Base-by-base conservation (phyloP, 1,140 invertebrate species). In the Solenopsis fugax region DNA sequence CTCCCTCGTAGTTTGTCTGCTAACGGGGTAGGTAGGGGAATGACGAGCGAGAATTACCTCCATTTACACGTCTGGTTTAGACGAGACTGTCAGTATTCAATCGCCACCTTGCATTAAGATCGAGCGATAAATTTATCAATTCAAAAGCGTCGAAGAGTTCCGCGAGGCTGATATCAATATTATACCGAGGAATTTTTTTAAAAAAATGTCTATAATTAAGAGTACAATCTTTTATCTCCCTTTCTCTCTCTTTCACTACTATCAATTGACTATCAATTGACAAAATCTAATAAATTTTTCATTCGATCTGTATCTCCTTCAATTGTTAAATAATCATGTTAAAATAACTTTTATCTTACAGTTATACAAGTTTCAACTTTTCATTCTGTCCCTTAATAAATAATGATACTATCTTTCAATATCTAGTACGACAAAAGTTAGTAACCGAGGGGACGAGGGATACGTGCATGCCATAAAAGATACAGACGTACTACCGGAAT, bases 1-100 rank as follows among this genome's bases (percentile, higher is more conserved):
- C 90, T 91, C 87, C 89, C 87, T 85, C 75, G 91, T 88, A 92
- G 91, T 93, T 93, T 93, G 91, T 93, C 92, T 81, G 85, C 75
- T 87, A 85, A 72, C 72, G 86, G 89, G 80, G 75, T 82, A 56
- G 89, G 82, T 87, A 86, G 80, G 71, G 69, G 37, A 50, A 87
- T 73, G 77, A 76, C 80, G 76, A 85, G 72, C 88, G 24, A 62
- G 86, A 78, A 88, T 89, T 90, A 89, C 77, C 88, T 89, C 78
- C 85, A 86, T 90, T 84, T 90, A 87, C 78, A 84, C 78, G 88
- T 89, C 78, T 75, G 81, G 78, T 89, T 90, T 90, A 62, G 88
- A 86, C 75, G 71, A 80, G 37, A 76, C 80, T 73, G 67, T 84
- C 80, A 58, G 80, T 34, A 73, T 73, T 84, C 80, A 84, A 84